phyloP scores from a whole-genome alignment of 2,888 invertebrate species.

The Gibbula magus region DNA sequence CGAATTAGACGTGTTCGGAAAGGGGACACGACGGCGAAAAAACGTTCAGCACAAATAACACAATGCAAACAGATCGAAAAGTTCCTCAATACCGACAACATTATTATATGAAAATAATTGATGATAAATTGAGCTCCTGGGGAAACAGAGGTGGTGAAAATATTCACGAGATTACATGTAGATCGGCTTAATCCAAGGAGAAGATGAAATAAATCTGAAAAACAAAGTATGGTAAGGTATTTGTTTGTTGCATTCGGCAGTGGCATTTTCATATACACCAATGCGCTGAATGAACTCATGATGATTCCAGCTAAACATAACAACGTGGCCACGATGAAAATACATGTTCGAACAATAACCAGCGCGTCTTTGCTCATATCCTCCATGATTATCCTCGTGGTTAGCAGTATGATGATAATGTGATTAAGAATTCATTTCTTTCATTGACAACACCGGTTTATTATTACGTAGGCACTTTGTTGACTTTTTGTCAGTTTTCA shows the following conservation, averaged over 20 bases:
- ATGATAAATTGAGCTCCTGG: background rate
- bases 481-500: no score
- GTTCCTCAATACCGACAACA: background rate
- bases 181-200: background rate
- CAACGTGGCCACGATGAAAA: background rate
- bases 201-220: background rate
- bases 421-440: no score
- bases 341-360: no score
- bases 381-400: no score
- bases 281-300: background rate
- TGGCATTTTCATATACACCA: background rate
- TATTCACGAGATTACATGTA: background rate
- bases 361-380: no score
- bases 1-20: background rate
- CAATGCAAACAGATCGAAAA: background rate
- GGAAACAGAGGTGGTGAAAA: background rate
- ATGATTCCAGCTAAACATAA: background rate
- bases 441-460: no score
- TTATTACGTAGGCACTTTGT: no score
- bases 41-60: background rate
- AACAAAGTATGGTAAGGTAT: background rate
- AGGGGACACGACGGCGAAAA: background rate
- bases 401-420: no score
- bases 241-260: background rate
- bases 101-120: background rate